Conservation (phyloP, 2,888 invertebrate species). For the Catotricha subobsoleta region DNA sequence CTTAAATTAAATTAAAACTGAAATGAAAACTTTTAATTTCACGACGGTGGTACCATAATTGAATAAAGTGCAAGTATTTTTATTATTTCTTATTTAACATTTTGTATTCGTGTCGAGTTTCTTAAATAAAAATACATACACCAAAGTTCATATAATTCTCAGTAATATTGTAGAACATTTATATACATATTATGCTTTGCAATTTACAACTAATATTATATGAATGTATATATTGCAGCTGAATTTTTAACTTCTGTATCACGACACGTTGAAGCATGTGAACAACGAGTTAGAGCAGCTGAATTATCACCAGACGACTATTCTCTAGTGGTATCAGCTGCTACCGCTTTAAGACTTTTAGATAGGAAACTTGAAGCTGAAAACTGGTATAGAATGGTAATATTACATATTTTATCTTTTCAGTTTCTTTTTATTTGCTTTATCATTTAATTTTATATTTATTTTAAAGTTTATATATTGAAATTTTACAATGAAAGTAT, state of each 20-base stretch:
- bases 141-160: too few relatives aligned
- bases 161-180: too few relatives aligned
- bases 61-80: not conserved
- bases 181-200: too few relatives aligned
- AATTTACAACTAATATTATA: too few relatives aligned
- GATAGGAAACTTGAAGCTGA: conserved; percentile 69
- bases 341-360: conserved; percentile 69
- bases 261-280: conserved; percentile 64
- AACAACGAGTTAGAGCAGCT: conserved; percentile 60
- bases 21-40: too few relatives aligned
- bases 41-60: too few relatives aligned
- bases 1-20: not conserved
- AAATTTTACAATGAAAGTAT: not conserved
- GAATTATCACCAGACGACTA: conserved; percentile 62
- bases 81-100: too few relatives aligned
- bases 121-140: too few relatives aligned
- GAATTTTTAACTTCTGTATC: conserved; percentile 71
- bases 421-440: not conserved
- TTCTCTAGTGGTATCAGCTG: conserved; percentile 70
- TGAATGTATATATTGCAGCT: conserved; percentile 40
- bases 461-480: not conserved
- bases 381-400: conserved; percentile 67
- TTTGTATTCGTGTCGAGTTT: too few relatives aligned
- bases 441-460: not conserved
- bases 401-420: too few relatives aligned